Evolutionary conservation across 2,113 vertebrate genomes (phyloP), one percentile per base, ranked within the genome.

Genomic region (Hucho hucho): DNA sequence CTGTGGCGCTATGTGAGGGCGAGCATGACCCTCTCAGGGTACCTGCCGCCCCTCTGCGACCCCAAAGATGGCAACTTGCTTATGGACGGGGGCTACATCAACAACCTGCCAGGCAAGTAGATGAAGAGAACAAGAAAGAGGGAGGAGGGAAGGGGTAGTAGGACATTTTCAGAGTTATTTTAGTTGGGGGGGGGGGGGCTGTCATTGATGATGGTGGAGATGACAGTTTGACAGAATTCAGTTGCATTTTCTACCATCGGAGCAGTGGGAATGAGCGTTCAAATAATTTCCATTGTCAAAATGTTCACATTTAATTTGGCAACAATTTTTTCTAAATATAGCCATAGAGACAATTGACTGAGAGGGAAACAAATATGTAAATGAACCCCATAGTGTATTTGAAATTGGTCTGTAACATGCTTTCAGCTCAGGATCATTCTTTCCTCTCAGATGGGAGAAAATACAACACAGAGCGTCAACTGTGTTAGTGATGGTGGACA

Each of bases 61-160:
- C 97, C 97, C 84, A 98, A 98, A 96, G 97, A 98, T 0, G 96
- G 97, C 87, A 96, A 98, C 93, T 95, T 98, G 86, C 96, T 98
- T 88, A 98, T 98, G 97, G 97, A 98, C 1, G 96, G 96, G 85
- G 97, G 97, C 92, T 98, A 98, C 95, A 97, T 96, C 95, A 98
- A 98, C 96, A 98, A 98, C 87, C 95, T 98, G 86, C 97, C 97
- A 98, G 97, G 97, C 95, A 98, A 97, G 96, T 96, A 94, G 76
- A 85, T 84, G 84, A 64, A 25, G 67, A 72, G 71, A 69, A 76
- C 61, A 64, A 68, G 32, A 66, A 59, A 74, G 84, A 78, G 74
- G 79, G 75, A 77, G 78, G 82, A 72, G 65, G 64, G 61, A 56
- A 77, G 70, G 65, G 72, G 74, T 26, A 83, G 64, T 69, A 74